phyloP scores from a whole-genome alignment of 2,797 vertebrate genomes.

The Darevskia nairensis region DNA sequence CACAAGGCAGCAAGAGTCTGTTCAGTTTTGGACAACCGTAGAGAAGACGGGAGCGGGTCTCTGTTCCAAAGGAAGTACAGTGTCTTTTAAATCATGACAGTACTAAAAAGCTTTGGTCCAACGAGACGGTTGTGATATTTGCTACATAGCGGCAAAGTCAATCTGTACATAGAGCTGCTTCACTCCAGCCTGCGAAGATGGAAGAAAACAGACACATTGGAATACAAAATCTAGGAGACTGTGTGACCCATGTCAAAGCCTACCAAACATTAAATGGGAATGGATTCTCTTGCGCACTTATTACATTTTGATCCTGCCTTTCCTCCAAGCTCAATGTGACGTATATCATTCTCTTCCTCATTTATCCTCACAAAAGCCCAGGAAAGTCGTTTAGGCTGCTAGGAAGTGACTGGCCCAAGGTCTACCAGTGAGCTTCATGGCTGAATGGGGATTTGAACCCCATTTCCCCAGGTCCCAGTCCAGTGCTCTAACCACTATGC shows the following conservation, averaged over 20 bases:
- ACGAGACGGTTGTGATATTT: conserved; percentile 62
- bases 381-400: too few relatives aligned
- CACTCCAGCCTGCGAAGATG: conserved; percentile 86
- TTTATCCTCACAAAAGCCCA: too few relatives aligned
- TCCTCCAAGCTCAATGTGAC: too few relatives aligned
- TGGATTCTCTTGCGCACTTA: neutral
- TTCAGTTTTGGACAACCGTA: conserved; percentile 40
- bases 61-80: conserved; percentile 57
- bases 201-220: conserved; percentile 33
- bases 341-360: too few relatives aligned
- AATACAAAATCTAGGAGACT: conserved; percentile 22
- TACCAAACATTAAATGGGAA: neutral
- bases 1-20: conserved; percentile 42
- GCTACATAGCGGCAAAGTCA: conserved; percentile 91
- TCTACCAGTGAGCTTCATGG: too few relatives aligned
- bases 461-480: too few relatives aligned
- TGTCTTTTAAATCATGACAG: conserved; percentile 72
- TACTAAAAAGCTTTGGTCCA: conserved; percentile 86
- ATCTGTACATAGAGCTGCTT: conserved; percentile 97
- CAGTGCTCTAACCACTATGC: too few relatives aligned
- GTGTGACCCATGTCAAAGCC: neutral
- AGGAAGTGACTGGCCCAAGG: too few relatives aligned
- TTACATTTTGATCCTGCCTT: too few relatives aligned
- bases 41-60: conserved; percentile 51
- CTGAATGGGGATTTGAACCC: too few relatives aligned